Evolutionary conservation across 2,888 invertebrate genomes (phyloP).

Genomic region (Patella pellucida): DNA sequence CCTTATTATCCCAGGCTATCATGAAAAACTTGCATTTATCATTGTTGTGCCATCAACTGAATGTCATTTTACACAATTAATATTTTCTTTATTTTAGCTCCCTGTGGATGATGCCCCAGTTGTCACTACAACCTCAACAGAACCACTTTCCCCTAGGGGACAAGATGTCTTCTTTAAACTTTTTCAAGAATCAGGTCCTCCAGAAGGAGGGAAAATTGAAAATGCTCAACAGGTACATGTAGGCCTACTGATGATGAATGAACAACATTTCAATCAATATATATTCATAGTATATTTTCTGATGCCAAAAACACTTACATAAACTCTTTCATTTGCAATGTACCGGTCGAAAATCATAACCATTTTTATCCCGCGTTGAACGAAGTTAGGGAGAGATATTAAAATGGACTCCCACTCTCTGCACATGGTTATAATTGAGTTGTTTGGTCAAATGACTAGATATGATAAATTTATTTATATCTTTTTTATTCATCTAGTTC

Average conservation of each 20-base stretch:
- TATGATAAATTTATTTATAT: background rate
- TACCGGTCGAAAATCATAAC: background rate
- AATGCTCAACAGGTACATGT: constrained; percentile 71
- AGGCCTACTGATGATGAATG: too few species aligned
- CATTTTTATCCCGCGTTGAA: too few species aligned
- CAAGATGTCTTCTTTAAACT: constrained; percentile 26
- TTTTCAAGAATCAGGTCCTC: constrained; percentile 37
- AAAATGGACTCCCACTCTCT: too few species aligned
- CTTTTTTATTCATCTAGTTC: constrained; percentile 75
- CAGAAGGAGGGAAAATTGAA: constrained; percentile 63
- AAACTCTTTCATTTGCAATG: background rate
- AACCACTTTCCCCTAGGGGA: constrained; percentile 21
- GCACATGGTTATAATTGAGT: background rate
- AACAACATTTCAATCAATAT: too few species aligned
- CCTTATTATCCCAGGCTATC: too few species aligned
- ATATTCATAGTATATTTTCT: background rate
- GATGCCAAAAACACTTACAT: background rate
- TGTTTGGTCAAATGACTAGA: background rate
- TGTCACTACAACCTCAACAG: constrained; percentile 30
- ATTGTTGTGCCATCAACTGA: too few species aligned
- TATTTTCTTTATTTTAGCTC: constrained; percentile 46
- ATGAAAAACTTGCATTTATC: too few species aligned
- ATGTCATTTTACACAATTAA: too few species aligned
- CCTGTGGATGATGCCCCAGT: constrained; percentile 62
- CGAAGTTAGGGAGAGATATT: too few species aligned